A percentile compares a stretch with the other conserved stretches of the same genome.
phyloP scores from a whole-genome alignment of 2,113 vertebrate genomes.

The Lophius piscatorius region DNA sequence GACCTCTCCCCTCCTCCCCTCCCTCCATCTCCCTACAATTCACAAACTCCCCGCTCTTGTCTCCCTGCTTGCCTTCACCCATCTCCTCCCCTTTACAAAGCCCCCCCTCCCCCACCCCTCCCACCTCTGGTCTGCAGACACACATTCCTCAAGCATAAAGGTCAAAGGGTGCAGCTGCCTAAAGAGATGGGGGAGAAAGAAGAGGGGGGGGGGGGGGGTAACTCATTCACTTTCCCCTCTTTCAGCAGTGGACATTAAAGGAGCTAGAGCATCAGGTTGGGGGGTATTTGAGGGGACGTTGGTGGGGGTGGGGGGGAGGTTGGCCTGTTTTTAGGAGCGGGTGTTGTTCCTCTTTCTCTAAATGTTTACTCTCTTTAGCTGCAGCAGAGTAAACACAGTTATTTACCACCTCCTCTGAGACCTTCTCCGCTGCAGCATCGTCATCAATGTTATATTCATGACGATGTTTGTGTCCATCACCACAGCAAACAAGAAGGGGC shows the following conservation, averaged over 20 bases:
- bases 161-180: conserved; percentile 84
- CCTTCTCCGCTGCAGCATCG: conserved; percentile 35
- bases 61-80: conserved; percentile 31
- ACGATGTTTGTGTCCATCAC: no score
- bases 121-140: conserved; percentile 35
- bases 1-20: conserved; percentile 49
- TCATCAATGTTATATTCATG: conserved; percentile 60
- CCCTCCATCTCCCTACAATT: conserved; percentile 47
- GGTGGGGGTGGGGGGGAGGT: neutral
- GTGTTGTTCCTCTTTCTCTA: conserved; percentile 63
- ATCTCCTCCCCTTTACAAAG: conserved; percentile 31
- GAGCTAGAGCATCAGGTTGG: conserved; percentile 23
- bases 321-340: conserved; percentile 39
- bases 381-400: conserved; percentile 67
- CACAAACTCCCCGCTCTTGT: conserved; percentile 26
- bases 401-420: conserved; percentile 59
- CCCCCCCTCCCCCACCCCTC: conserved; percentile 26
- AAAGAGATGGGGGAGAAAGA: conserved; percentile 65
- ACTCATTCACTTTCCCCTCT: conserved; percentile 74
- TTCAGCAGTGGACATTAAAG: conserved; percentile 55
- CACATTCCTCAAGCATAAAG: conserved; percentile 81
- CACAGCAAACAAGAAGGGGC: no score
- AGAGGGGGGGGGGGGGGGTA: conserved; percentile 44
- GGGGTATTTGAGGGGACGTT: conserved; percentile 6
- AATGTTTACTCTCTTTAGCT: conserved; percentile 69